Base-by-base conservation (phyloP, 2,113 vertebrate genomes). In the Phodopus roborovskii region DNA sequence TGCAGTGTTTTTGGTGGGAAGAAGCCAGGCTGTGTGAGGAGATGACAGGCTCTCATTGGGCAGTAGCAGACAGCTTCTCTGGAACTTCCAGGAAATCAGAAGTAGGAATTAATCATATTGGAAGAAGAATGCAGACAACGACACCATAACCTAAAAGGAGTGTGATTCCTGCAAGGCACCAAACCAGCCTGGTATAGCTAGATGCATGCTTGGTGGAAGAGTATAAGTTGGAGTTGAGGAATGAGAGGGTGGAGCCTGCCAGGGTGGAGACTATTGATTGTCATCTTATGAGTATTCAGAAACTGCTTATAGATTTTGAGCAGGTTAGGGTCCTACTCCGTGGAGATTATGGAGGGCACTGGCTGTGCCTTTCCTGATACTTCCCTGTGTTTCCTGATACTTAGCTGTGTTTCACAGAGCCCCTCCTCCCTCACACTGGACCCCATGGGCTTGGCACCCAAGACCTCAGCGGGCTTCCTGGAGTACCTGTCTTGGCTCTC, bases 371-470 rank as follows among this genome's bases (percentile, higher is more conserved):
- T 56, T 45, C 33, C 74, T 3, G 50, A 39, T 33, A 17, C 12
- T 26, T 84, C 28, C 10, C 24, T 11, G 17, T 17, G 6, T 48
- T n/a, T n/a, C n/a, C n/a, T n/a, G n/a, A 42, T 26, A 26, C 12
- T 16, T 30, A 9, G 45, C 36, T 53, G 39, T 9, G 5, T 28
- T n/a, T 42, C 9, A 42, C 28, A 58, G 12, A 56, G 26, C 13
- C 53, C 50, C 39, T 78, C 48, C 66, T 53, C 19, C n/a, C 12
- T 7, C 7, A 42, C 56, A 36, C 1, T 7, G 8, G 30, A 28
- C 15, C 62, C 64, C 30, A 0, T 2, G 56, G 39, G 26, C 85
- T n/a, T 0, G 0, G 22, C 60, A 42, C 50, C 2, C 0, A 17
- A 36, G 39, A 30, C 36, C 39, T 0, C 2, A 2, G 7, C 66